phyloP scores from a whole-genome alignment of 2,888 invertebrate genomes.

The Bruchidius siliquastri region DNA sequence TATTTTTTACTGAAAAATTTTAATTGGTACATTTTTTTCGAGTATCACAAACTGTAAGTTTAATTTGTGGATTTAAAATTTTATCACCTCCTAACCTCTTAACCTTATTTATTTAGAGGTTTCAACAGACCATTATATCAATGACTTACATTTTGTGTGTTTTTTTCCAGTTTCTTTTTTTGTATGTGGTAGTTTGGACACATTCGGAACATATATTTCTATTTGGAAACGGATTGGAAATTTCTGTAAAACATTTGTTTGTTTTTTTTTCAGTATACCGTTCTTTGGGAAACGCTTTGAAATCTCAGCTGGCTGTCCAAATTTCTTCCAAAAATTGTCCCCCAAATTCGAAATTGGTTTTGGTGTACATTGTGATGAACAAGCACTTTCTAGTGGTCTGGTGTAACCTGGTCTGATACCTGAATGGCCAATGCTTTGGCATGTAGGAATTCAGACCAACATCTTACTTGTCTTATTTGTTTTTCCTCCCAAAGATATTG shows the following conservation, averaged over 20 bases:
- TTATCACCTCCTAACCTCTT: background rate
- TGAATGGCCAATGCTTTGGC: conserved; percentile 10
- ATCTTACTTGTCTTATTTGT: background rate
- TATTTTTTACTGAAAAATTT: background rate
- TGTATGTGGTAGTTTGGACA: background rate
- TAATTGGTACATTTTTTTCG: background rate
- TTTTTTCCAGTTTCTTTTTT: background rate
- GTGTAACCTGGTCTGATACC: conserved; percentile 24
- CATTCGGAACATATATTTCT: background rate
- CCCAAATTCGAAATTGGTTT: background rate
- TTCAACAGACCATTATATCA: conserved; percentile 19
- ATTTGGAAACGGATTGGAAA: background rate
- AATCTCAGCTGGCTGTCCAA: background rate
- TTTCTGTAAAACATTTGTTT: background rate
- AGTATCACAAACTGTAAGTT: background rate
- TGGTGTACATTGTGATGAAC: background rate
- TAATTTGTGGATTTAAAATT: background rate
- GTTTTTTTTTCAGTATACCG: background rate
- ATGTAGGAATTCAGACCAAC: background rate
- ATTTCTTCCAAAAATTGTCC: background rate
- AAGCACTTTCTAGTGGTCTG: conserved; percentile 18
- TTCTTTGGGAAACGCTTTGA: background rate
- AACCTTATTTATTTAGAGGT: conserved; percentile 10
- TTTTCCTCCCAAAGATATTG: background rate
- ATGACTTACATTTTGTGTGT: background rate